Conservation (phyloP, 2,888 invertebrate species). For the Tinea semifulvella region DNA sequence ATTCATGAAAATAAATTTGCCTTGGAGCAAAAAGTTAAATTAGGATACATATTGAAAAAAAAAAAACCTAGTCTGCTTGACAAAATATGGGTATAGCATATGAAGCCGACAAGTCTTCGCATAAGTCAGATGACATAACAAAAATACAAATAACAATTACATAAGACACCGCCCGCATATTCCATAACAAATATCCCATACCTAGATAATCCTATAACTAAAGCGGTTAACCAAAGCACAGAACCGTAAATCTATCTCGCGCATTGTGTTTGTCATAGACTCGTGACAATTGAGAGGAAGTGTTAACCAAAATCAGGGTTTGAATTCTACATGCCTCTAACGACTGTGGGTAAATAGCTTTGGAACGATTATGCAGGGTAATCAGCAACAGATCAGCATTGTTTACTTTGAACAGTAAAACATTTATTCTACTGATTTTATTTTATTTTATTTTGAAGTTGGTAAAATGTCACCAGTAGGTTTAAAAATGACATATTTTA, state of each 20-base stretch:
- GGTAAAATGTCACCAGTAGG: no score
- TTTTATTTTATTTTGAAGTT: no score
- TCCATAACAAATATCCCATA: background rate
- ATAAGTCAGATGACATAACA: no score
- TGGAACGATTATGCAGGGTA: background rate
- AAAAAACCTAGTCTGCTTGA: no score
- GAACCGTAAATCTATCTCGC: constrained; percentile 30
- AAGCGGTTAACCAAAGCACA: constrained; percentile 20
- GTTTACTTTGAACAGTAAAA: no score
- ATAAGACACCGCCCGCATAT: background rate
- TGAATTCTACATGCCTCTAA: constrained; percentile 2
- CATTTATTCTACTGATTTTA: no score
- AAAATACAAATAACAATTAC: background rate
- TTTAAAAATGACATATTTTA: no score
- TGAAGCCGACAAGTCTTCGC: no score
- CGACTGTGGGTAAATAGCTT: background rate
- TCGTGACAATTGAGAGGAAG: constrained; percentile 15
- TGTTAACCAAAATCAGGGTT: constrained; percentile 9
- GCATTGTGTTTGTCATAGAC: constrained; percentile 39
- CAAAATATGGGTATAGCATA: no score
- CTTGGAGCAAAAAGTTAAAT: no score
- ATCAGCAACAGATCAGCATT: background rate
- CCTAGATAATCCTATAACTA: constrained; percentile 2
- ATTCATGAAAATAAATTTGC: no score
- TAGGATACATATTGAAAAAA: no score